Base-by-base conservation (phyloP, 1,140 invertebrate genomes). In the Coenobita brevimanus region DNA sequence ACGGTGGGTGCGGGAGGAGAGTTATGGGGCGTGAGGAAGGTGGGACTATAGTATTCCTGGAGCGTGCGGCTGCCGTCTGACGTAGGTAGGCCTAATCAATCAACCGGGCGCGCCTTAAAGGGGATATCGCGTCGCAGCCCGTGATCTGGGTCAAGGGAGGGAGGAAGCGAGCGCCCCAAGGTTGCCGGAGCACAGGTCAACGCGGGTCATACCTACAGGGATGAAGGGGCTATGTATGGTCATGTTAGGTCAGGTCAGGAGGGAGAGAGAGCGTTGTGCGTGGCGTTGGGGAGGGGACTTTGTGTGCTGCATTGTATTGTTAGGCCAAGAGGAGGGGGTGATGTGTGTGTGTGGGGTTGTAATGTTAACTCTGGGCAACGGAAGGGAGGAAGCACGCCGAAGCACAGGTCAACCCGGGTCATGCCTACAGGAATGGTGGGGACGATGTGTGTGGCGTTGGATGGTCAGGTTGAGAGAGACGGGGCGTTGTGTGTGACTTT, bases 51-150 rank as follows among this genome's bases (percentile, higher is more conserved):
- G 50, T 10, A 60, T 60, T 24, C 8, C 57, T 33, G 50, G 60
- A 38, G 80, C 24, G 43, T 67, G 43, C 38, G 67, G 67, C 10
- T n/a, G 71, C n/a, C 69, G 71, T 62, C 73, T 85, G 83, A 79
- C 83, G 83, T 85, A 79, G 83, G 57, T 85, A 85, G 83, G 83
- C 83, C 83, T 85, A 85, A 85, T 85, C 83, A 85, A 85, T 85
- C 83, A 85, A 38, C 57, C 27, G 60, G 79, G 33, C 79, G 79
- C 79, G 83, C 36, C 69, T 85, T 85, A 85, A 85, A 85, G 83
- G 83, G 83, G 83, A 85, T 78, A 60, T 75, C 24, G 33, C 73
- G 71, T 43, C 75, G 54, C 83, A 38, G 36, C 24, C 27, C 43
- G n/a, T n/a, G 73, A 85, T 64, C 73, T 85, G 73, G 83, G 83